These are phyloP conservation scores for Cerastis rubricosa DNA, from an alignment of 2,888 invertebrate species.

Conservation along the genomic window DNA sequence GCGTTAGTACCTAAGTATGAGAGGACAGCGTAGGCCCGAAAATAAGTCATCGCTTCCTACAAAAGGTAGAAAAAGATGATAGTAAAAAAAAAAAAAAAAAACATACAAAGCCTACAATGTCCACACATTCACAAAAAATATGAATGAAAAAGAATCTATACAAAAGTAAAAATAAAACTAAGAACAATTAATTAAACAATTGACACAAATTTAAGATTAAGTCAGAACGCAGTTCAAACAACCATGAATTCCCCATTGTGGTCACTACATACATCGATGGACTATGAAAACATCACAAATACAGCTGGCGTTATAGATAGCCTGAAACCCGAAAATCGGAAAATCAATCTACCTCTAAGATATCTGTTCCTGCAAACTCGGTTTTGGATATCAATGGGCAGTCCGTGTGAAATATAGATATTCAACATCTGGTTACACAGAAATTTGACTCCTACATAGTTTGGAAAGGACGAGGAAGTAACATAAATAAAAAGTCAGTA, in stretches of 20 bases:
- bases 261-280: not conserved
- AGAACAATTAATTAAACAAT: too few relatives aligned
- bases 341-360: not conserved
- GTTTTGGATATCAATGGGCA: not conserved
- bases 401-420: constrained; percentile 5
- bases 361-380: not conserved
- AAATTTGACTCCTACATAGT: not conserved
- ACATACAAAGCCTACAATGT: too few relatives aligned
- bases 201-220: too few relatives aligned
- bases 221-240: not conserved
- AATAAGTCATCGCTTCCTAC: too few relatives aligned
- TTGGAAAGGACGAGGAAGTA: not conserved
- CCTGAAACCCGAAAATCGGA: not conserved
- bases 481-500: not conserved
- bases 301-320: not conserved
- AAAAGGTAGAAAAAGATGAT: too few relatives aligned
- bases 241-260: not conserved
- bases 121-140: too few relatives aligned
- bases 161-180: too few relatives aligned
- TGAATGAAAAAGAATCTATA: too few relatives aligned
- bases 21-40: too few relatives aligned
- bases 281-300: not conserved
- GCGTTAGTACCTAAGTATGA: too few relatives aligned
- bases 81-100: too few relatives aligned
- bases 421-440: not conserved